A percentile compares a stretch with the other conserved stretches of the same genome.
phyloP scores from a whole-genome alignment of 2,797 vertebrate species.

The Hippoglossus hippoglossus region DNA sequence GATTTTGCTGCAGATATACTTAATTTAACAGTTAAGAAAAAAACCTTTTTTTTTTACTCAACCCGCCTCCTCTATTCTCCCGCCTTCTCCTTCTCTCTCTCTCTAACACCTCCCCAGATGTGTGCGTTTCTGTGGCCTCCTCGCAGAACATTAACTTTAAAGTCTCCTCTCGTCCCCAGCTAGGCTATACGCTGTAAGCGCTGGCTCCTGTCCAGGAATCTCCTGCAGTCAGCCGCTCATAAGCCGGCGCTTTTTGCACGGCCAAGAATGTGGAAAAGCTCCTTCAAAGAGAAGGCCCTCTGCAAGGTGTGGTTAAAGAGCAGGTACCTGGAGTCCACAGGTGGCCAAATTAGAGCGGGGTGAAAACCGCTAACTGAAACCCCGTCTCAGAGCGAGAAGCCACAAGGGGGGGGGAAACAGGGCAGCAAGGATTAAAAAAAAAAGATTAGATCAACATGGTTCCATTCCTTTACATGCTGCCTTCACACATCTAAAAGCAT shows the following conservation, averaged over 20 bases:
- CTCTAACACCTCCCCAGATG: constrained; percentile 68
- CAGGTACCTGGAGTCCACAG: constrained; percentile 78
- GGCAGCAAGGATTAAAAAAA: constrained; percentile 19
- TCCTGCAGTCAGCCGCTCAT: constrained; percentile 71
- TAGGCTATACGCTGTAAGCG: constrained; percentile 65
- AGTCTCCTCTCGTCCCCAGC: constrained; percentile 69
- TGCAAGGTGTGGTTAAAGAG: constrained; percentile 74
- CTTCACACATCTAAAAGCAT: constrained; percentile 19
- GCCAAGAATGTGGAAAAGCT: constrained; percentile 81
- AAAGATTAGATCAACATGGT: constrained; percentile 40
- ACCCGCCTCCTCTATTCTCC: background rate
- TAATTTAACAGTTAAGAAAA: constrained; percentile 52
- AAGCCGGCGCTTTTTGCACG: constrained; percentile 68
- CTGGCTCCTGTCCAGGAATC: constrained; percentile 80
- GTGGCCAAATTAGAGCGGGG: constrained; percentile 69
- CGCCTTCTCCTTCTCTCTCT: constrained; percentile 1
- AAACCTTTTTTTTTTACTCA: constrained; percentile 10
- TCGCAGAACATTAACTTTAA: constrained; percentile 80
- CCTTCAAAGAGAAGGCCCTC: constrained; percentile 72
- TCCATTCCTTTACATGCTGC: constrained; percentile 19
- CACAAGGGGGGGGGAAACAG: constrained; percentile 35
- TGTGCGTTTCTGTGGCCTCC: constrained; percentile 68
- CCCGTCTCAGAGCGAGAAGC: constrained; percentile 51
- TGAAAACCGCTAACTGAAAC: constrained; percentile 62
- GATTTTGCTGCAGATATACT: constrained; percentile 17